phyloP scores from a whole-genome alignment of 2,888 invertebrate species.

The Drosophila conformis region DNA sequence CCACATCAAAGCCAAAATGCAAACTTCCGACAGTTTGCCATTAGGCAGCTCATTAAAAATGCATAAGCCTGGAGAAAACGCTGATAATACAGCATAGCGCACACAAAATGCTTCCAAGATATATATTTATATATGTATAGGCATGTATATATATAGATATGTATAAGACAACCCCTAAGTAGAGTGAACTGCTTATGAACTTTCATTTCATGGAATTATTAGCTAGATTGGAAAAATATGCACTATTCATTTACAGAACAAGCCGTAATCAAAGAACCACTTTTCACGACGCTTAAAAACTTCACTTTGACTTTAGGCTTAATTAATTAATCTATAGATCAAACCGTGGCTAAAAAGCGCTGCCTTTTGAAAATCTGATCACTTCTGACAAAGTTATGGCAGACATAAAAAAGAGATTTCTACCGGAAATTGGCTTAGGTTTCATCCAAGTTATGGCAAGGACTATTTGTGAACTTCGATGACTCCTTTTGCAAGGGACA shows the following conservation, averaged over 20 bases:
- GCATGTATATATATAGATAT: neutral
- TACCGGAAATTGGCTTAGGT: neutral
- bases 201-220: neutral
- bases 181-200: neutral
- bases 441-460: neutral
- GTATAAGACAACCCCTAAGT: neutral
- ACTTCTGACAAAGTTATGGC: neutral
- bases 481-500: slow-evolving; percentile 17
- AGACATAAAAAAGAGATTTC: neutral
- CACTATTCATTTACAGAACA: neutral
- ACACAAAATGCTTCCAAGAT: slow-evolving; percentile 1
- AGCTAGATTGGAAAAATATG: neutral
- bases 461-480: slow-evolving; percentile 1
- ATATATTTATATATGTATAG: neutral
- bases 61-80: slow-evolving; percentile 47
- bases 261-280: neutral
- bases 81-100: slow-evolving; percentile 24
- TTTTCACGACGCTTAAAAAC: neutral
- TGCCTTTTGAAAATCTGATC: neutral
- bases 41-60: slow-evolving; percentile 73
- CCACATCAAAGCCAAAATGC: slow-evolving; percentile 64
- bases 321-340: neutral
- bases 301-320: neutral
- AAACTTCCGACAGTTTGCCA: slow-evolving; percentile 45
- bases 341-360: neutral